Evolutionary conservation across 2,797 vertebrate genomes (phyloP).

Genomic region (Taenioides sp.): DNA sequence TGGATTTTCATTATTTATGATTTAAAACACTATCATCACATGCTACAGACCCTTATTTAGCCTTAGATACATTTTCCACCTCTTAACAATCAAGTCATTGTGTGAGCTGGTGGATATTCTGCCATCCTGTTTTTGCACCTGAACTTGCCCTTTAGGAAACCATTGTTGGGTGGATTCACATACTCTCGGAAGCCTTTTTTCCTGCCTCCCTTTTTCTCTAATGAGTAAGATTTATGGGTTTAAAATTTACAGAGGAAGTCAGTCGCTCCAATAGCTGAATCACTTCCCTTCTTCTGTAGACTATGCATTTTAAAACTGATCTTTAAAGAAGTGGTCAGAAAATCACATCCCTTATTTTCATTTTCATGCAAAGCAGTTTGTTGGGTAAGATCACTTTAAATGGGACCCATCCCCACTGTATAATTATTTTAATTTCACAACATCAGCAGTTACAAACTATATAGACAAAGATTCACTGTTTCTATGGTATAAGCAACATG

Average conservation of each 20-base stretch:
- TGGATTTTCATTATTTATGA: too few relatives aligned
- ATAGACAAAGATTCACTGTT: constrained; percentile 60
- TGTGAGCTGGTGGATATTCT: constrained; percentile 49
- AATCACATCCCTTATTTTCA: constrained; percentile 30
- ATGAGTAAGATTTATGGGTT: constrained; percentile 54
- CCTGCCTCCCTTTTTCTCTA: constrained; percentile 16
- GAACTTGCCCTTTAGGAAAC: constrained; percentile 66
- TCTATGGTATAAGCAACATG: constrained; percentile 16
- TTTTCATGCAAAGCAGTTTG: constrained; percentile 32
- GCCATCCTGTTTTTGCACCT: constrained; percentile 76
- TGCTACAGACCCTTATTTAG: too few relatives aligned
- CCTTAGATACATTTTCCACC: neutral
- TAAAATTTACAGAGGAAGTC: constrained; percentile 69
- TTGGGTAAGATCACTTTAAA: constrained; percentile 36
- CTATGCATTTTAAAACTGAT: constrained; percentile 19
- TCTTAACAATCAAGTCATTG: constrained; percentile 29
- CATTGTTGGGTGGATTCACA: constrained; percentile 57
- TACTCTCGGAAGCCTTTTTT: constrained; percentile 58
- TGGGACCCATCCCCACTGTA: constrained; percentile 23
- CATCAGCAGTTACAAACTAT: constrained; percentile 20
- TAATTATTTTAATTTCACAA: constrained; percentile 20
- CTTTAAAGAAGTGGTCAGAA: constrained; percentile 42
- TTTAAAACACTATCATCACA: too few relatives aligned
- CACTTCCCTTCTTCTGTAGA: constrained; percentile 63
- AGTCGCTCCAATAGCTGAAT: constrained; percentile 65